Percentiles rank a stretch among this genome's conserved stretches.
Evolutionary conservation across 2,113 vertebrate genomes (phyloP).

Genomic region (Pantherophis guttatus): DNA sequence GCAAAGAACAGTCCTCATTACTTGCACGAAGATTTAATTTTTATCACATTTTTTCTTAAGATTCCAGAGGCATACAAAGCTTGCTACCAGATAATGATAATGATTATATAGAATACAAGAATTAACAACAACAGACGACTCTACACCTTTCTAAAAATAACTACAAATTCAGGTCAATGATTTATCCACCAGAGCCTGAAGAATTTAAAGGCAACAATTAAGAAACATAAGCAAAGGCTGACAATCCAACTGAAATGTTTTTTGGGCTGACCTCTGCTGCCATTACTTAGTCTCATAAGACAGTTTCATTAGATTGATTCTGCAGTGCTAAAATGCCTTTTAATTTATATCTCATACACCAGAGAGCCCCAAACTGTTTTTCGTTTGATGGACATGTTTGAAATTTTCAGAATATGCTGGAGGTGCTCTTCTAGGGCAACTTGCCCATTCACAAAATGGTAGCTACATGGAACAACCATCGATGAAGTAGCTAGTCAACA

Average conservation of each 20-base stretch:
- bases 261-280: not conserved
- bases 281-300: not conserved
- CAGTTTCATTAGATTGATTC: not conserved
- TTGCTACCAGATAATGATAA: not conserved
- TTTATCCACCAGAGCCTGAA: not conserved
- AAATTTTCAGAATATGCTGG: not conserved
- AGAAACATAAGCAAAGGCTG: not conserved
- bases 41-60: not conserved
- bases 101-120: not conserved
- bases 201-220: not conserved
- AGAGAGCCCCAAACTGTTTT: not conserved
- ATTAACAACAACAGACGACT: not conserved
- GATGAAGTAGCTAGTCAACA: not conserved
- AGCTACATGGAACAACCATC: not conserved
- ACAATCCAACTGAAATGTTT: not conserved
- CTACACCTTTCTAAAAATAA: not conserved
- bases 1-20: not conserved
- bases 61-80: not conserved
- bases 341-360: not conserved
- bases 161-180: not conserved
- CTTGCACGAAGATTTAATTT: not conserved
- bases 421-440: not conserved
- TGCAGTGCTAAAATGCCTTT: not conserved
- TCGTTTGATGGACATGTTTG: not conserved
- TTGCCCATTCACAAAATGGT: not conserved